Evolutionary conservation across 2,113 vertebrate genomes (phyloP), one percentile per base, ranked within the genome.

Genomic region (Meriones unguiculatus): DNA sequence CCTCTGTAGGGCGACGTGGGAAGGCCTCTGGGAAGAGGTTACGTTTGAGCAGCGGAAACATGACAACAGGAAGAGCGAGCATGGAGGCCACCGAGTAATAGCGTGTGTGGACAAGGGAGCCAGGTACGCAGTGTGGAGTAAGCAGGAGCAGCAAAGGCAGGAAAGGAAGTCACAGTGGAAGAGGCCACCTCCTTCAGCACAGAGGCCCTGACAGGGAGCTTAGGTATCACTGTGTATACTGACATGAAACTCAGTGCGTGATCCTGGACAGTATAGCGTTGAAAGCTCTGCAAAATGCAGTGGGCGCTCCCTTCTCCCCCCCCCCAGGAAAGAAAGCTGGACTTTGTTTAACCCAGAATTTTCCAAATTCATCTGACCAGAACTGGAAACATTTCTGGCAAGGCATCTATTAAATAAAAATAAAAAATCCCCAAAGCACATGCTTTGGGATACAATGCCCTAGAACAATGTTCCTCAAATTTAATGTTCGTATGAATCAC

Each of bases 281-380:
- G 89, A 92, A 93, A 94, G 46, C 9, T 94, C 69, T 89, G 30
- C 15, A 88, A 92, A 77, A 82, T 82, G 69, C 22, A 57, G 32
- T 46, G 35, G 59, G 77, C 78, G 22, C 30, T 76, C 8, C 18
- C 28, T 2, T 30, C 17, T 17, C 2, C n/a, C 25, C 38, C 28
- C 12, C 10, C 11, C 0, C 7, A 73, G 15, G 12, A 52, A 80
- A 90, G 57, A 52, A 91, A 82, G 24, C 54, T 64, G 87, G 85
- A 75, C 81, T 77, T 77, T 82, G 22, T 87, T 95, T 94, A 95
- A 93, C 15, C n/a, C 73, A 84, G 35, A 57, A 88, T 94, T 95
- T 94, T 92, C 91, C 50, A 54, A 94, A 87, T 87, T 94, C 91
- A 94, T 75, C 38, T 95, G 50, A 92, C 38, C 84, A 94, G 77